These are phyloP conservation scores for Xyrauchen texanus DNA, from an alignment of 2,113 vertebrate species.

Conservation along the genomic window DNA sequence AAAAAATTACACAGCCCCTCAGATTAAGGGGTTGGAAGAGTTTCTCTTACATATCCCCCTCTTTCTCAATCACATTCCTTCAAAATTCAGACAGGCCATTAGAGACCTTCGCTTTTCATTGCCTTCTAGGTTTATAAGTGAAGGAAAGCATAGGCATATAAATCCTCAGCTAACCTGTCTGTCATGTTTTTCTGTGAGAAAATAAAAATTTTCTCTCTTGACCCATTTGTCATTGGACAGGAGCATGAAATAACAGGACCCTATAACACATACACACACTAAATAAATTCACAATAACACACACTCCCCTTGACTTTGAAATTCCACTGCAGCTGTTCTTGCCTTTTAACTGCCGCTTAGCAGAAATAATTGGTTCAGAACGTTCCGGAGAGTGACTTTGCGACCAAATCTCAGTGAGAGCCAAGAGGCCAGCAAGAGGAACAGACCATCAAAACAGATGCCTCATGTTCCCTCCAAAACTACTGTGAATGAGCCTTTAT, in stretches of 20 bases:
- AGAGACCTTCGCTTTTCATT: slow-evolving; percentile 18
- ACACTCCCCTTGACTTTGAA: slow-evolving; percentile 22
- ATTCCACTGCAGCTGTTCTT: slow-evolving; percentile 45
- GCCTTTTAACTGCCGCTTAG: slow-evolving; percentile 29
- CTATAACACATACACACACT: slow-evolving; percentile 31
- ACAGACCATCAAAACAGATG: slow-evolving; percentile 34
- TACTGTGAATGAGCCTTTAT: slow-evolving; percentile 25
- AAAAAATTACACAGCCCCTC: too few species aligned
- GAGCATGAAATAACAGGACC: background rate
- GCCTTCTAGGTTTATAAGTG: slow-evolving; percentile 20
- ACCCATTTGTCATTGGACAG: slow-evolving; percentile 9
- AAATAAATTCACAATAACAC: slow-evolving; percentile 32
- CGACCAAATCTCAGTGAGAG: slow-evolving; percentile 29
- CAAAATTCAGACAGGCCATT: slow-evolving; percentile 11
- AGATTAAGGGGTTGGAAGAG: too few species aligned
- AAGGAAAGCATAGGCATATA: slow-evolving; percentile 23
- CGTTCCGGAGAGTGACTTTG: slow-evolving; percentile 22
- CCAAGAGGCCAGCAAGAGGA: slow-evolving; percentile 10
- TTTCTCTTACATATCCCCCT: too few species aligned
- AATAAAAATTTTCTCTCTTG: slow-evolving; percentile 9
- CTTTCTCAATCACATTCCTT: slow-evolving; percentile 9
- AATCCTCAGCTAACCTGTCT: slow-evolving; percentile 19
- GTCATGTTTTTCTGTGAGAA: slow-evolving; percentile 22
- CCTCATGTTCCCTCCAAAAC: slow-evolving; percentile 27
- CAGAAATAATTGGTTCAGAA: slow-evolving; percentile 46